Evolutionary conservation across 2,797 vertebrate genomes (phyloP), one percentile per base, ranked within the genome.

Genomic region (Halcyon badia): DNA sequence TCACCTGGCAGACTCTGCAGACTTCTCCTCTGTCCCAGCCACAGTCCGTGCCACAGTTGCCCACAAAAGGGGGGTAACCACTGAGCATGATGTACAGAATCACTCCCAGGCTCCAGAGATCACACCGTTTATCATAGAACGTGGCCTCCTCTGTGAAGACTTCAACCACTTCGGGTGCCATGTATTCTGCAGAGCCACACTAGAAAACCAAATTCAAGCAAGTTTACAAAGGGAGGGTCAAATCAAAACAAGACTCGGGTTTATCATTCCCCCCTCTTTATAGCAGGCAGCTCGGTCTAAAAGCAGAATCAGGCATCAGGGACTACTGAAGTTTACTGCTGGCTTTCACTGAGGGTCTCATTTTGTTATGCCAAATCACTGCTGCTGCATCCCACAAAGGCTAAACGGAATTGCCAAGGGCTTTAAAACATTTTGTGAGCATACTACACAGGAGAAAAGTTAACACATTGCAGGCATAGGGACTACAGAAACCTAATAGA

Each of bases 71-170:
- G 0, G 98, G 98, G 72, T 98, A 98, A 61, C 98, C 98, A 26
- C 98, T 99, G 89, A 99, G 98, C 98, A 99, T 98, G 97, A 98
- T 99, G 96, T 99, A 99, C 49, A 98, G 97, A 62, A 99, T 98
- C 88, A 99, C 98, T 1, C 98, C 98, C 85, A 99, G 96, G 85
- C 98, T 99, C 98, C 98, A 99, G 39, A 99, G 97, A 37, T 99
- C 98, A 92, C 98, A 99, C 14, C 98, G 98, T 94, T 99, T 99
- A 87, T 99, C 98, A 4, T 99, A 99, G 92, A 98, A 99, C 0
- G 98, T 98, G 66, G 98, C 98, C 95, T 99, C 98, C 16, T 99
- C 98, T 0, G 95, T 99, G 97, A 99, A 99, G 51, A 98, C 98
- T 83, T 99, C 98, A 15, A 99, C 98, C 89, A 99, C 98, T 73